phyloP scores from a whole-genome alignment of 2,888 invertebrate genomes.

The Catocala sponsa region DNA sequence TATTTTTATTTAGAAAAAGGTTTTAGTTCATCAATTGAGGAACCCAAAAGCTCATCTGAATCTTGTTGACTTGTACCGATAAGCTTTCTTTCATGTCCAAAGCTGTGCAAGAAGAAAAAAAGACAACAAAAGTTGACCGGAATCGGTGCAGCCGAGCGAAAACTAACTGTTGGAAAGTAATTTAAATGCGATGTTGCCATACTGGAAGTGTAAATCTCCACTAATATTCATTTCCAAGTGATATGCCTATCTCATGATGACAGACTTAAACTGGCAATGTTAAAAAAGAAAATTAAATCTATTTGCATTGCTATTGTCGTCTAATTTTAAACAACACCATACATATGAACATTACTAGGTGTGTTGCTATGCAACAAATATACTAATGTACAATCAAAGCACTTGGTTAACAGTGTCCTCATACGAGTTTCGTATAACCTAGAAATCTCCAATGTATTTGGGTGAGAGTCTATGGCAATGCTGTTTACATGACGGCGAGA shows the following conservation, averaged over 20 bases:
- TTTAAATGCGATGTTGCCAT: slow-evolving; percentile 67
- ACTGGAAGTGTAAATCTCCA: slow-evolving; percentile 16
- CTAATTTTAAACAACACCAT: too few relatives aligned
- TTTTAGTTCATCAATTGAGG: neutral
- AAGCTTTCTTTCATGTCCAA: slow-evolving; percentile 65
- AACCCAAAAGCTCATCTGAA: slow-evolving; percentile 11
- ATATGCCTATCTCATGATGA: too few relatives aligned
- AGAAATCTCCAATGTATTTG: slow-evolving; percentile 54
- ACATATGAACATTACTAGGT: too few relatives aligned
- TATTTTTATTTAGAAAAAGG: too few relatives aligned
- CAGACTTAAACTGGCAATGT: neutral
- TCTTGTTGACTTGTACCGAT: slow-evolving; percentile 49
- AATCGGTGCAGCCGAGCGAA: slow-evolving; percentile 84
- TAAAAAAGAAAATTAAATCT: neutral
- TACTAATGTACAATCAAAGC: neutral
- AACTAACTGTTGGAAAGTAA: slow-evolving; percentile 86
- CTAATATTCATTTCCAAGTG: neutral
- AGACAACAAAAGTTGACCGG: slow-evolving; percentile 67
- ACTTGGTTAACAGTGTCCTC: slow-evolving; percentile 13
- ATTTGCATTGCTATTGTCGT: neutral
- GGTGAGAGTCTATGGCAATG: slow-evolving; percentile 52
- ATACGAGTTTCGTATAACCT: slow-evolving; percentile 38
- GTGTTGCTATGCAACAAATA: neutral
- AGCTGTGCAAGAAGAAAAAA: slow-evolving; percentile 27
- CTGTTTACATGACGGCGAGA: slow-evolving; percentile 73